Conservation (phyloP, 2,888 invertebrate genomes). For the Philaethria dido region DNA sequence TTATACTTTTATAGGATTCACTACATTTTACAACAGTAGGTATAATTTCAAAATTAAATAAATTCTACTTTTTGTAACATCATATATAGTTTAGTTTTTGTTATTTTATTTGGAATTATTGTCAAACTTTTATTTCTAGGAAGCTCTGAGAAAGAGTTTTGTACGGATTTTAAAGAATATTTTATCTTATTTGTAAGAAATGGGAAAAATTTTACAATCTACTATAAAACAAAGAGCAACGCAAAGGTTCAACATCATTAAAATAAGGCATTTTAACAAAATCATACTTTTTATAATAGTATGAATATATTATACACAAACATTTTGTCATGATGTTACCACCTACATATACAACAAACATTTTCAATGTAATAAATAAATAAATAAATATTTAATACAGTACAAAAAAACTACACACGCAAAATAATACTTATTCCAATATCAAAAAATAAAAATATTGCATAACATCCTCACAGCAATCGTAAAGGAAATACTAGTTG, state of each 20-base stretch:
- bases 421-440: not conserved
- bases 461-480: not conserved
- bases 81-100: slow-evolving; percentile 11
- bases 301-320: too few relatives aligned
- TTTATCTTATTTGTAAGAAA: slow-evolving; percentile 1
- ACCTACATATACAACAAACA: too few relatives aligned
- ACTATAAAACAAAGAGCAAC: not conserved
- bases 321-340: too few relatives aligned
- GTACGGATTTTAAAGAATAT: slow-evolving; percentile 7
- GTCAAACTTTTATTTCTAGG: slow-evolving; percentile 41
- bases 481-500: not conserved
- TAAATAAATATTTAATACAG: not conserved
- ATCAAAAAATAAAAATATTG: not conserved
- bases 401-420: not conserved
- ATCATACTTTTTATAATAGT: too few relatives aligned
- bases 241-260: not conserved
- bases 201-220: not conserved
- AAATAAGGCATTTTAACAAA: not conserved
- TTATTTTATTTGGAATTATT: slow-evolving; percentile 43
- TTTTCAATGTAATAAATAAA: slow-evolving; percentile 7
- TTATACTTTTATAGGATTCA: not conserved
- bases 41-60: slow-evolving; percentile 5
- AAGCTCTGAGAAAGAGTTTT: slow-evolving; percentile 40
- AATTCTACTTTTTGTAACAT: slow-evolving; percentile 2
- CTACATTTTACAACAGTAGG: not conserved